A percentile compares a stretch with the other conserved stretches of the same genome.
phyloP scores from a whole-genome alignment of 2,113 vertebrate genomes.

The Euleptes europaea region DNA sequence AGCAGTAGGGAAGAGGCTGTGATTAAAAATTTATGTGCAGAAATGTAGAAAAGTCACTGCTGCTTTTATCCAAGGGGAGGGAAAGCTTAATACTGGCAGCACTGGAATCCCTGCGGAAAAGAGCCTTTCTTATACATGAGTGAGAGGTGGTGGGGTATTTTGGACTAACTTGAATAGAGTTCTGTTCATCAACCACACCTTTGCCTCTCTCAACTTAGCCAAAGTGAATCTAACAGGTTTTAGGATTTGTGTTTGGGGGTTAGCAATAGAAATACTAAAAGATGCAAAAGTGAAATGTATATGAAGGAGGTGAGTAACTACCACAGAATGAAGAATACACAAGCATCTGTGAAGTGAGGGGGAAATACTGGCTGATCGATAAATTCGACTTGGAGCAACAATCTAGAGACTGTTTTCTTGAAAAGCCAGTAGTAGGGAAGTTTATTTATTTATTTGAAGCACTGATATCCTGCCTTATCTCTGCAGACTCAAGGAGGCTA shows the following conservation, averaged over 20 bases:
- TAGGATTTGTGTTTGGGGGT: background rate
- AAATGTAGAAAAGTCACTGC: constrained; percentile 68
- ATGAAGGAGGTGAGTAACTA: background rate
- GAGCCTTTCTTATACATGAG: constrained; percentile 7
- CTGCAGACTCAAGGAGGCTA: no score
- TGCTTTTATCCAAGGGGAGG: constrained; percentile 53
- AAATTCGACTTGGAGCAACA: background rate
- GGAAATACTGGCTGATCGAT: background rate
- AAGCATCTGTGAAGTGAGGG: background rate
- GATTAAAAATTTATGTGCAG: constrained; percentile 78
- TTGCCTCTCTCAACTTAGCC: background rate
- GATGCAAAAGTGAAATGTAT: background rate
- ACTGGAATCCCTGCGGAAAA: constrained; percentile 27
- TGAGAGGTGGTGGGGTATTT: background rate
- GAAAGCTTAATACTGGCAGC: constrained; percentile 52
- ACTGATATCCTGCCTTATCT: no score
- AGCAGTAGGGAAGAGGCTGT: constrained; percentile 57
- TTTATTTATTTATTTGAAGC: no score
- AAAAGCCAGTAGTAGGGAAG: no score
- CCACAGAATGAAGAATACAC: constrained; percentile 16
- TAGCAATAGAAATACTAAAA: constrained; percentile 7
- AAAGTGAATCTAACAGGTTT: background rate
- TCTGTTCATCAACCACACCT: background rate
- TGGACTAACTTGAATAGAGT: background rate
- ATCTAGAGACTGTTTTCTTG: no score